Evolutionary conservation across 92 coral and sea anemone genomes (phyloP).

Genomic region (Metridium senile): DNA sequence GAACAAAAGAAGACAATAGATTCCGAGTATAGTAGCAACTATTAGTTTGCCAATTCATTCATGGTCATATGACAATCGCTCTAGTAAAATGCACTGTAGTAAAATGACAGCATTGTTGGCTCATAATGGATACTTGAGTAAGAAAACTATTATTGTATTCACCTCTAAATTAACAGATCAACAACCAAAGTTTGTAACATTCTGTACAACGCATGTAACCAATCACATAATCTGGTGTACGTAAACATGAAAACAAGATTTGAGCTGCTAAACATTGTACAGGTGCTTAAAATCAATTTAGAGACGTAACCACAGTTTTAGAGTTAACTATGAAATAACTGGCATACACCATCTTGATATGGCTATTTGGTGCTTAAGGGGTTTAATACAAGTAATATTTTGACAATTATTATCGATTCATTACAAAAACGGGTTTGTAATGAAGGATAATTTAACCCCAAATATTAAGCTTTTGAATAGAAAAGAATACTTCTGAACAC

Average conservation of each 20-base stretch:
- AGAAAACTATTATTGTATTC: background rate
- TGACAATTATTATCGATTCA: slow-evolving; percentile 5
- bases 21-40: no score
- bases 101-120: no score
- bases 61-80: no score
- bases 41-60: no score
- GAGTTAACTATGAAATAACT: background rate
- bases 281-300: background rate
- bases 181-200: background rate
- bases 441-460: slow-evolving; percentile 1
- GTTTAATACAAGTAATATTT: background rate
- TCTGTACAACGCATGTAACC: background rate
- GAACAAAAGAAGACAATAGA: no score
- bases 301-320: background rate
- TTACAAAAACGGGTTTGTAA: background rate
- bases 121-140: background rate
- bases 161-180: background rate
- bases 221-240: background rate
- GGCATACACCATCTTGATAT: background rate
- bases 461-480: slow-evolving; percentile 16
- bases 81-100: no score
- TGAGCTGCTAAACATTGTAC: background rate
- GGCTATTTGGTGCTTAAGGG: slow-evolving; percentile 1
- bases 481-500: slow-evolving; percentile 26
- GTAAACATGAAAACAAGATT: background rate